A percentile compares a stretch with the other conserved stretches of the same genome.
phyloP scores from a whole-genome alignment of 2,113 vertebrate species.

The Oenanthe oenanthe region DNA sequence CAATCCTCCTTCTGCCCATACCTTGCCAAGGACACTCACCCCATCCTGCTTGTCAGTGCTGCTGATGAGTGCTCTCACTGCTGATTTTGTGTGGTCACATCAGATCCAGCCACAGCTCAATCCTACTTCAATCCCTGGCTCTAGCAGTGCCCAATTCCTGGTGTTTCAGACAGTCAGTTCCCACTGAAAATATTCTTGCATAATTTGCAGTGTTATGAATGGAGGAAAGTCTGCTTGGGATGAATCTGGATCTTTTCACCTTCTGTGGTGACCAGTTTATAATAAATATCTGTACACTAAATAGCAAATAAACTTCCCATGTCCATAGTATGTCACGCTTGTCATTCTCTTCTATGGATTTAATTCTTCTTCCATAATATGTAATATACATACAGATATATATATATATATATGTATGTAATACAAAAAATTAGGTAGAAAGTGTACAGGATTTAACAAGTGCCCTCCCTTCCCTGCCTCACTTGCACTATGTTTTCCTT shows the following conservation, averaged over 20 bases:
- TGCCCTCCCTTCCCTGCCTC: not conserved
- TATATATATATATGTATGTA: not conserved
- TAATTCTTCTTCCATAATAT: not conserved
- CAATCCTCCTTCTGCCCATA: not conserved
- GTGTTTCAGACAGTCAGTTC: not conserved
- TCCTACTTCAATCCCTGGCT: not conserved
- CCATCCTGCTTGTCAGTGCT: not conserved
- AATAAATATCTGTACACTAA: not conserved
- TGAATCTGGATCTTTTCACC: not conserved
- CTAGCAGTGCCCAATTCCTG: not conserved
- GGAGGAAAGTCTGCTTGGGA: not conserved
- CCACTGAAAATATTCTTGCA: not conserved
- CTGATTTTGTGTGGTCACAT: not conserved
- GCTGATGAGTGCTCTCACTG: not conserved
- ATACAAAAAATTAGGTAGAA: not conserved
- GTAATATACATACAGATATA: not conserved
- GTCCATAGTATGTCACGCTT: not conserved
- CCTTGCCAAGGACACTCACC: not conserved
- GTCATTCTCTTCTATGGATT: not conserved
- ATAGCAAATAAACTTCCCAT: not conserved
- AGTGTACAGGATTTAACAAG: not conserved
- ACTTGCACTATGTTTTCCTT: not conserved
- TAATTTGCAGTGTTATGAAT: not conserved
- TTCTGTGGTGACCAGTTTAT: not conserved
- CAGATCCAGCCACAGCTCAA: not conserved